These are phyloP conservation scores for Pseudopleuronectes americanus DNA, from an alignment of 2,797 vertebrate species.

Conservation along the genomic window DNA sequence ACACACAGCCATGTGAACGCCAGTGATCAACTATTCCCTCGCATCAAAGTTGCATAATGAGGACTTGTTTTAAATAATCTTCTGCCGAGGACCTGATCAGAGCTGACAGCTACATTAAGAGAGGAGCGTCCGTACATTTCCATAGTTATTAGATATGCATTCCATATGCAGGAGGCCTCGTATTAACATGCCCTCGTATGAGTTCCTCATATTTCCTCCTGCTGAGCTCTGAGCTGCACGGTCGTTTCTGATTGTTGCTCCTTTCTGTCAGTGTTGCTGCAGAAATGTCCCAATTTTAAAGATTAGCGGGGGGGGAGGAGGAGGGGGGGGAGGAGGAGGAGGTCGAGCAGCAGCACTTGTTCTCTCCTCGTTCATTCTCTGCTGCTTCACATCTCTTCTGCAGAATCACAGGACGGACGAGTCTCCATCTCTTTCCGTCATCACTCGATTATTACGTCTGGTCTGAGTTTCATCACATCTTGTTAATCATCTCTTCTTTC, in stretches of 20 bases:
- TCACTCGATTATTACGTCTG: slow-evolving; percentile 36
- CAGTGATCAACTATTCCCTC: slow-evolving; percentile 64
- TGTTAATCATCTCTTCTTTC: slow-evolving; percentile 51
- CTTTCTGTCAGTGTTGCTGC: slow-evolving; percentile 15
- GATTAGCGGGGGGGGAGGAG: slow-evolving; percentile 8
- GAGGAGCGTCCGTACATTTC: slow-evolving; percentile 31
- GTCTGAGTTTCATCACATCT: slow-evolving; percentile 39
- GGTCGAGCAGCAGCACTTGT: background rate
- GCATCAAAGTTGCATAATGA: slow-evolving; percentile 69
- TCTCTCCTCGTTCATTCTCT: background rate
- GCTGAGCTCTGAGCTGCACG: slow-evolving; percentile 17
- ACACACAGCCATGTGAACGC: slow-evolving; percentile 41
- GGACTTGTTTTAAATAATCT: slow-evolving; percentile 55
- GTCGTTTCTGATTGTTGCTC: slow-evolving; percentile 24
- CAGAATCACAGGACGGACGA: background rate
- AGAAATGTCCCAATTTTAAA: slow-evolving; percentile 23
- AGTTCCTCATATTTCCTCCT: slow-evolving; percentile 26
- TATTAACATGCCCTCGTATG: background rate
- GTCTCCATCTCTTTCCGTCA: slow-evolving; percentile 23
- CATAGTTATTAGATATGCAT: slow-evolving; percentile 40
- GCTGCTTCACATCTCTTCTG: slow-evolving; percentile 9
- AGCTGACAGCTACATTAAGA: slow-evolving; percentile 54
- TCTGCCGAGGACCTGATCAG: slow-evolving; percentile 32
- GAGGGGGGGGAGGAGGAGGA: background rate
- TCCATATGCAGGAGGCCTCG: slow-evolving; percentile 19